Conservation (phyloP, 53 echinoderm and acorn worm species). For the Mesocentrotus franciscanus region DNA sequence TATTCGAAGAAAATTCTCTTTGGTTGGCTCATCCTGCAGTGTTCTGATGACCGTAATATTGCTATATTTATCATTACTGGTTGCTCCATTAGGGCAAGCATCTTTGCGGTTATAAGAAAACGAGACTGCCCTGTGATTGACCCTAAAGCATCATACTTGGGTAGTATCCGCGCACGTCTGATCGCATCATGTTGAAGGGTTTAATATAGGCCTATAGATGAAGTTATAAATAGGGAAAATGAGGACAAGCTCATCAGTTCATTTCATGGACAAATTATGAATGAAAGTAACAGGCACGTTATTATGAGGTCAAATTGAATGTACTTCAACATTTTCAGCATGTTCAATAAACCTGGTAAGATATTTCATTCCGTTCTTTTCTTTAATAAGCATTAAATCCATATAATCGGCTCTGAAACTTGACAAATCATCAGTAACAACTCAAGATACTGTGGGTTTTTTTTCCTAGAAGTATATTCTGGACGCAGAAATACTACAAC, state of each 20-base stretch:
- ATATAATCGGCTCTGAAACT: neutral
- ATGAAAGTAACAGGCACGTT: neutral
- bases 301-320: neutral
- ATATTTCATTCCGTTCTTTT: no score
- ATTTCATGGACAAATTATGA: neutral
- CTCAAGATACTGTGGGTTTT: neutral
- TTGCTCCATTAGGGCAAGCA: slow-evolving; percentile 9
- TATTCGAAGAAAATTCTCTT: neutral
- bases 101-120: neutral
- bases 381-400: no score
- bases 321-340: neutral
- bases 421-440: neutral
- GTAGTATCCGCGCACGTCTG: neutral
- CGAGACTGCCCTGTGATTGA: neutral
- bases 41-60: neutral
- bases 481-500: neutral
- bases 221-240: neutral
- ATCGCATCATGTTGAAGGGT: neutral
- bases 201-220: neutral
- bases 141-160: neutral
- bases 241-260: no score
- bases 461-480: neutral
- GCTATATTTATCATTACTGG: neutral
- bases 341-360: no score
- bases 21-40: neutral